These are phyloP conservation scores for Peromyscus polionotus DNA, from an alignment of 2,113 vertebrate genomes.

Conservation along the genomic window DNA sequence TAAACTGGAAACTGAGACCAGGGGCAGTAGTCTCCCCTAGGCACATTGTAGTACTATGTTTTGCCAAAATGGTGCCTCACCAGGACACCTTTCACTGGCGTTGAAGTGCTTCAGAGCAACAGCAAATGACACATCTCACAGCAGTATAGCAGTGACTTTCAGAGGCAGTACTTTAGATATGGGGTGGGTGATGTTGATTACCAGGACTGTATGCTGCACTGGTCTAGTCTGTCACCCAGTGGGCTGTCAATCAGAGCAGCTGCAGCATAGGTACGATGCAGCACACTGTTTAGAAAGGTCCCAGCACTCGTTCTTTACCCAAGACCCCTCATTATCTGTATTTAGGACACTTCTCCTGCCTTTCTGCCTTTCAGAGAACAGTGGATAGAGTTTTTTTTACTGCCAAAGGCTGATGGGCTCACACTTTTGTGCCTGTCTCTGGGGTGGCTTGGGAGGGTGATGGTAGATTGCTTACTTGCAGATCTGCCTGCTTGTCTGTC, in stretches of 20 bases:
- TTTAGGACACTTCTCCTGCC: too few species aligned
- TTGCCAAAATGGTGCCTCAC: background rate
- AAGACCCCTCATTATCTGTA: background rate
- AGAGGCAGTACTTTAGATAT: background rate
- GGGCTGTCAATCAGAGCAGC: background rate
- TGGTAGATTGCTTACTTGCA: conserved; percentile 60
- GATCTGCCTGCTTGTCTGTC: conserved; percentile 38
- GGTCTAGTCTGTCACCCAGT: background rate
- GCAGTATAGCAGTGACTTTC: background rate
- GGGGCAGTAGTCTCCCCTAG: background rate
- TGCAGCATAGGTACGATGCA: accelerated
- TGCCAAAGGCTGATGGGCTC: background rate
- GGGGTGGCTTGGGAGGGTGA: too few species aligned
- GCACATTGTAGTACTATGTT: background rate
- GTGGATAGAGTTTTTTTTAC: background rate
- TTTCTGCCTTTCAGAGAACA: background rate
- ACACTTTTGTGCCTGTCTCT: background rate
- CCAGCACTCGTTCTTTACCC: background rate
- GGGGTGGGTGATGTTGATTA: background rate
- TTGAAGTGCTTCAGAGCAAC: conserved; percentile 9
- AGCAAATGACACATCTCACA: background rate
- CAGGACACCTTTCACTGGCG: conserved; percentile 2
- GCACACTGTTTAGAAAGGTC: background rate
- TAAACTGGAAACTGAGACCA: background rate
- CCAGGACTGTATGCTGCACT: background rate